Evolutionary conservation across 2,797 vertebrate genomes (phyloP).

Genomic region (Crypturellus tataupa): DNA sequence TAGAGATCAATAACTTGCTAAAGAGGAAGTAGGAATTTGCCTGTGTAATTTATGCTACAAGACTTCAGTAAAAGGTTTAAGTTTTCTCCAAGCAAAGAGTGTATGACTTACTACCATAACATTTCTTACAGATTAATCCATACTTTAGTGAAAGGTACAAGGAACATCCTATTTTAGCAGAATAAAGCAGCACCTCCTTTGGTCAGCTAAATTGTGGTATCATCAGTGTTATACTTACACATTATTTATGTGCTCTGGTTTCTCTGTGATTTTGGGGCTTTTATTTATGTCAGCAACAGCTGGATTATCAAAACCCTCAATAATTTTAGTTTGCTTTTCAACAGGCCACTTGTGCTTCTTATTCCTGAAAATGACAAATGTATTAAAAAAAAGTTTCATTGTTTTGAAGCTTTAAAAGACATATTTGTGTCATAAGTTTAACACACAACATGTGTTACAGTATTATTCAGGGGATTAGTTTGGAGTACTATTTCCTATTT

Average conservation of each 20-base stretch:
- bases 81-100: neutral
- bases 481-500: neutral
- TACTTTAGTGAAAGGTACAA: neutral
- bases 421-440: neutral
- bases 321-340: neutral
- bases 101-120: neutral
- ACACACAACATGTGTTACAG: neutral
- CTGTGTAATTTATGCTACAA: neutral
- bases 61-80: neutral
- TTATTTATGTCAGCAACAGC: neutral
- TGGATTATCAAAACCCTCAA: neutral
- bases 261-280: neutral
- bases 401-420: neutral
- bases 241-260: neutral
- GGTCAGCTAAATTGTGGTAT: rapidly evolving
- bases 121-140: neutral
- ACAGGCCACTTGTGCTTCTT: neutral
- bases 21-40: neutral
- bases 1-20: neutral
- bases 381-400: neutral
- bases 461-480: neutral
- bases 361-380: slow-evolving; percentile 43
- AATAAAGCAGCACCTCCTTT: neutral
- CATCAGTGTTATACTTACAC: neutral
- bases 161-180: neutral